These are phyloP conservation scores for Coremacera marginata DNA, from an alignment of 2,888 invertebrate genomes.

Conservation along the genomic window DNA sequence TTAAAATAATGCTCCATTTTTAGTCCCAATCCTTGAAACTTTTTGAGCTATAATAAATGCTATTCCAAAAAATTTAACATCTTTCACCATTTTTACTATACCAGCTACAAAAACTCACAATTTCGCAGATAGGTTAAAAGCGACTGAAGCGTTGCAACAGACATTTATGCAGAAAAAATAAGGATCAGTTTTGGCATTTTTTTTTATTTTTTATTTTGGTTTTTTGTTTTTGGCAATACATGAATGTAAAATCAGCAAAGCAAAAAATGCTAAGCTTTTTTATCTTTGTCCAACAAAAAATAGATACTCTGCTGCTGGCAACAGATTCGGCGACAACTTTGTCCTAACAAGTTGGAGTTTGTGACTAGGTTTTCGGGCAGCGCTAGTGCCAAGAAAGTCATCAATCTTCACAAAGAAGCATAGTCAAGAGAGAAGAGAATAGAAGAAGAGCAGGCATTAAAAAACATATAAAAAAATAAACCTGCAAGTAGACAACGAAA, in stretches of 20 bases:
- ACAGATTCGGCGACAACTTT: not conserved
- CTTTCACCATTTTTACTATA: no score
- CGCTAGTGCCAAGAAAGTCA: constrained; percentile 15
- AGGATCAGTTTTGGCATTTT: no score
- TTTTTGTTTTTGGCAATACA: not conserved
- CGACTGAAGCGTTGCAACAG: not conserved
- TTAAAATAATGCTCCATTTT: no score
- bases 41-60: no score
- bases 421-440: not conserved
- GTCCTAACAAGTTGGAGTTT: not conserved
- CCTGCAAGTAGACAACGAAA: not conserved
- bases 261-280: not conserved
- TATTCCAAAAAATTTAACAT: no score
- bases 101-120: no score
- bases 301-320: not conserved
- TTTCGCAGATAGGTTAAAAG: constrained; percentile 1
- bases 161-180: not conserved
- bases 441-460: not conserved
- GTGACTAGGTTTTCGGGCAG: not conserved
- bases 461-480: not conserved
- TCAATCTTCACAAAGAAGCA: constrained; percentile 12
- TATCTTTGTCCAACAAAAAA: not conserved
- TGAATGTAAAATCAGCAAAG: constrained; percentile 14
- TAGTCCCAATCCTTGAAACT: no score
- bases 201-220: no score